A percentile compares a stretch with the other conserved stretches of the same genome.
These are phyloP conservation scores for Hypanus sabinus DNA, from an alignment of 2,113 vertebrate species.

Conservation along the genomic window DNA sequence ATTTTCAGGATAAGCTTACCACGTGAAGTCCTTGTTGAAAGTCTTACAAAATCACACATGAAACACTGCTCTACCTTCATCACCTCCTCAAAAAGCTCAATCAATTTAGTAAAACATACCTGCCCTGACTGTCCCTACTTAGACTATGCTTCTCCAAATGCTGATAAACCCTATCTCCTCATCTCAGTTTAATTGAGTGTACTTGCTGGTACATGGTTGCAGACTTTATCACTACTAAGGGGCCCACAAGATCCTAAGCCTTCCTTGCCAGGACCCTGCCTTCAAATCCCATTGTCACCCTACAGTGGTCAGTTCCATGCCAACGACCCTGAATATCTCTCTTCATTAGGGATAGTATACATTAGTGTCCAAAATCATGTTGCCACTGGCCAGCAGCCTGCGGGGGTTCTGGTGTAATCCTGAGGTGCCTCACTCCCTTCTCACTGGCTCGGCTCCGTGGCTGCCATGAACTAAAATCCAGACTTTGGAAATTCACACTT, in stretches of 20 bases:
- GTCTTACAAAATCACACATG: too few species aligned
- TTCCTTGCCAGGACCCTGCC: neutral
- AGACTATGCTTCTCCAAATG: too few species aligned
- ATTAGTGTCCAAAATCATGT: neutral
- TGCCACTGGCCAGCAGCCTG: neutral
- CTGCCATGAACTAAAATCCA: neutral
- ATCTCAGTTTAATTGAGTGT: neutral
- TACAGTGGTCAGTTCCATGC: neutral
- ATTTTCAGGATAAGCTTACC: too few species aligned
- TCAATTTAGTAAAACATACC: too few species aligned
- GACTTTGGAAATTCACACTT: neutral
- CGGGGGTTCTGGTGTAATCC: neutral
- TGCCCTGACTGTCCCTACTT: too few species aligned
- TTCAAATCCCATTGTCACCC: neutral
- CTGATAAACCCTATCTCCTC: too few species aligned
- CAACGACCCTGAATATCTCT: neutral
- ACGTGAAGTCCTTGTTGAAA: too few species aligned
- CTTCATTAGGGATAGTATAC: neutral
- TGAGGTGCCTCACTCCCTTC: neutral
- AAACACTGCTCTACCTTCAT: too few species aligned
- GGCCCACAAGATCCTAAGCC: neutral
- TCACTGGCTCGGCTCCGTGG: neutral
- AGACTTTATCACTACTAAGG: neutral
- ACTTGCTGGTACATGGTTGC: neutral
- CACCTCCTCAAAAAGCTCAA: too few species aligned